Base-by-base conservation (phyloP, 35 echinoderm and acorn worm genomes). In the Apostichopus parvimensis region DNA sequence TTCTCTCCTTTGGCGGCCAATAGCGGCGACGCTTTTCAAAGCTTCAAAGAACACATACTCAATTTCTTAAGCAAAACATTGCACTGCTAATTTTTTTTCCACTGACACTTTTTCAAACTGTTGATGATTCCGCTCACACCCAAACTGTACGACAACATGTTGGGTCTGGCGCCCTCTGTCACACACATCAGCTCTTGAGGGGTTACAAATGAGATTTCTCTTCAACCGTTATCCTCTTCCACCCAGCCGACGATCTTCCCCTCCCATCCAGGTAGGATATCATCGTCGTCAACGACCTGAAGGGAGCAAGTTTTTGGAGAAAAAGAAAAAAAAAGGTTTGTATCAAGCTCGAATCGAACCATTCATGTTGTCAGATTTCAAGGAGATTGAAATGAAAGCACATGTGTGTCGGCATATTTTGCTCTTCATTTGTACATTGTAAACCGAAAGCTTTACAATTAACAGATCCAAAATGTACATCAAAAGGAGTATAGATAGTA, bases 181-280 rank as follows among this genome's bases (percentile, higher is more conserved):
- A 82, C 0, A 82, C 7, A 82, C 15, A 12, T 82, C 15, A 24
- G 62, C 14, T 62, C 57, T 66, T 13, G n/a, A 45, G 58, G 20
- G 18, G 1, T 8, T 5, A 4, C 6, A 5, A 14, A 28, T 8
- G 55, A 68, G 28, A 8, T 9, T 9, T 18, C 23, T 54, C 6
- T 52, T 98, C 94, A 99, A 28, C 95, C 97, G 18, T 82, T 96
- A 79, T 99, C 97, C 77, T 99, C 95, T 60, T 99, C 97, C 24
- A 99, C 93, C 97, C 97, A 99, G 25, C 94, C 97, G 57, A 99
- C 97, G 23, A 99, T 99, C 92, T 99, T 99, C 17, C 97, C 97
- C 91, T 99, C 97, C 97, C 97, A 99, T 57, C 97, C 97, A 52
- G 97, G 97, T 8, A 99, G 93, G 24, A 99, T 99, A 58, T 96